Evolutionary conservation across 2,797 vertebrate genomes (phyloP), one percentile per base, ranked within the genome.

Genomic region (Acanthiza pusilla): DNA sequence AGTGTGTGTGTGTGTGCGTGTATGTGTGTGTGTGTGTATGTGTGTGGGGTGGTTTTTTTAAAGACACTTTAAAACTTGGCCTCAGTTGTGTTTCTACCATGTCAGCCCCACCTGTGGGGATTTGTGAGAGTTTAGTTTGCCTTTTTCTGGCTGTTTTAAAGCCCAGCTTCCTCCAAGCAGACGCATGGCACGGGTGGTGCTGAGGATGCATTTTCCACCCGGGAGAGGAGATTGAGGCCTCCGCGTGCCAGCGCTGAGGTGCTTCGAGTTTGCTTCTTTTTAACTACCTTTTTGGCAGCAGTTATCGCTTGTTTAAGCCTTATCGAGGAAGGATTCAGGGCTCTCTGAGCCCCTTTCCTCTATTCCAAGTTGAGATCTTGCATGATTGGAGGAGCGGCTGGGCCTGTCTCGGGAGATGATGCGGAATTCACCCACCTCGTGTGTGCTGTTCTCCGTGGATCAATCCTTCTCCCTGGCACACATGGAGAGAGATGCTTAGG

Each of bases 41-140:
- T 1, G 87, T n/a, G 88, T 53, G 65, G 84, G 36, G 42, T 92
- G 53, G 50, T 85, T 92, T 61, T 91, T 93, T 66, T 48, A 62
- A 91, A 95, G 66, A 67, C 81, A 60, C 91, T 96, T 95, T 91
- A 55, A 60, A 93, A 89, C 80, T 96, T 94, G 95, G 91, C 93
- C 66, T 94, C 55, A 7, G 82, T 94, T 89, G 30, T 96, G 7
- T 89, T 55, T 94, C 95, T 72, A 62, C 66, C 45, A 43, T 91
- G 85, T 89, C 55, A 63, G 80, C 80, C 79, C 34, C 66, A 17
- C 11, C 13, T 20, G 42, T 3, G 34, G 91, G 94, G 91, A 48
- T 94, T 70, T 58, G 65, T 68, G 84, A 74, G 65, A 83, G 62
- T 85, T 93, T 32, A 58, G 62, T 78, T 93, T 73, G 83, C n/a